Base-by-base conservation (phyloP, 2,797 vertebrate species). In the Limosa lapponica region DNA sequence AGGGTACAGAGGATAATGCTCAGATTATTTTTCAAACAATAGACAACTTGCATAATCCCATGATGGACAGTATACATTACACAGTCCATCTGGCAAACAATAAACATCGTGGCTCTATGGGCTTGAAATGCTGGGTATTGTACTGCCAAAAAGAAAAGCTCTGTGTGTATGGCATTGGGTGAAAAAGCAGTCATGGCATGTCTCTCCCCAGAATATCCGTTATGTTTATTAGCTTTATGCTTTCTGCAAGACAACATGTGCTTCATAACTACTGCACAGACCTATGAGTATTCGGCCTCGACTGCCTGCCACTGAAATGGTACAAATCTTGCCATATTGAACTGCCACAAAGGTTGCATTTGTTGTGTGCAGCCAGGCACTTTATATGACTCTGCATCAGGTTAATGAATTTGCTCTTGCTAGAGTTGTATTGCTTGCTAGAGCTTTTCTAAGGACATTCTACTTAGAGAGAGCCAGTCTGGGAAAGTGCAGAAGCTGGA, bases 1-100 rank as follows among this genome's bases (percentile, higher is more conserved):
- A 91, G 57, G 30, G n/a, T 88, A 90, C 44, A 85, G 89, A 96
- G 96, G 92, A 96, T 97, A 98, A 97, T 95, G 65, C 89, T 96
- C 81, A 82, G 92, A 97, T 98, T 98, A 98, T 97, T 96, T 97
- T 97, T 93, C 87, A 96, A 96, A 98, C 95, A 98, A 97, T 95
- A 95, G 97, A 94, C 93, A 97, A 95, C 83, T 98, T 97, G 86
- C 96, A 92, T 97, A 98, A 98, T 98, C 97, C 97, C 96, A 92
- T 98, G 98, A 96, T 92, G 93, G 97, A 83, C 92, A 95, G 91
- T 93, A 95, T 97, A 93, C 87, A 94, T 97, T 97, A 97, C 95
- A 94, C 96, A 97, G 97, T 93, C 97, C 94, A 94, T 95, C 97
- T 97, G 94, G 95, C 93, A 95, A 94, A 97, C 96, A 98, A 83